Evolutionary conservation across 2,113 vertebrate genomes (phyloP), one percentile per base, ranked within the genome.

Genomic region (Gorsachius goisagi): DNA sequence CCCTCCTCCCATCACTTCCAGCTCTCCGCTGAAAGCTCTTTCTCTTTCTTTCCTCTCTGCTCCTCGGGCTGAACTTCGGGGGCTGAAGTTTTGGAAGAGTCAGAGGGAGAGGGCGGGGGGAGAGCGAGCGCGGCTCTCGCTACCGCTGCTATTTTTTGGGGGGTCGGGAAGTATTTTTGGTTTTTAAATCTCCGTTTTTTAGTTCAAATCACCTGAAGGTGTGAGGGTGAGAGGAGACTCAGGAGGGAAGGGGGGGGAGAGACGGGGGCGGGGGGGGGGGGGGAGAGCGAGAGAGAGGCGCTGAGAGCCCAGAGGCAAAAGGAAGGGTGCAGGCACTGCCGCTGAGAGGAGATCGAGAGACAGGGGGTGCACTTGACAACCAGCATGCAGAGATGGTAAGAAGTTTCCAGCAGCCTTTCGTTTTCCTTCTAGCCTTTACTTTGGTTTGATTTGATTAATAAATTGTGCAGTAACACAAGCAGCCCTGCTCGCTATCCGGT

Each of bases 331-430:
- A 95, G 98, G 95, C 97, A 95, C 97, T 94, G 96, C 98, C 97
- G 98, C 97, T 96, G 96, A 97, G 97, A 98, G 97, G 98, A 97
- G 97, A 97, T 96, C 97, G 92, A 97, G 97, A 98, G 98, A 95
- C 98, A 97, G 98, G 98, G 98, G 98, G 97, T 98, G 98, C 97
- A 98, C 98, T 97, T 98, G 97, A 97, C 97, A 98, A 98, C 97
- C 97, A 98, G 97, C 98, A 98, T 98, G 98, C 98, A 95, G 97
- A 97, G 97, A 98, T 98, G 98, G 98, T 98, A 98, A 98, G 98
- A 98, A 98, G 97, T 98, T 98, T 97, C 95, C 97, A 96, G 95
- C 97, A 97, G 97, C 97, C 94, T 97, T 97, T 97, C 94, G 68
- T 95, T 97, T 97, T 97, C 74, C 88, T 93, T 92, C 77, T 90